Conservation (phyloP, 2,113 vertebrate genomes). For the Rhabdornis inornatus region DNA sequence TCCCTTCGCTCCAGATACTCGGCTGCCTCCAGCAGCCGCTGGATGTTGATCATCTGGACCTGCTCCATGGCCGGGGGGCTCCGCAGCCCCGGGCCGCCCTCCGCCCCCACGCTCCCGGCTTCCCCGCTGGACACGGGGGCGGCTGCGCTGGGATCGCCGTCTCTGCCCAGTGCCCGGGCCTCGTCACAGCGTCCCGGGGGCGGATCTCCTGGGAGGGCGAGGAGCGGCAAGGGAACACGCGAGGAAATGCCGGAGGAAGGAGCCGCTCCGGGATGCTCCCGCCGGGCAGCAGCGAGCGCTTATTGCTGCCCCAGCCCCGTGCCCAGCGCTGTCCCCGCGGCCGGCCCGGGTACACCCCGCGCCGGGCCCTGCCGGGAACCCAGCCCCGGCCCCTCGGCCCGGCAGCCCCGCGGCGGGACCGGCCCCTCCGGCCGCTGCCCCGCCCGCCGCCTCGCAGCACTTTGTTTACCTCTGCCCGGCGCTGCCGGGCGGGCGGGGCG, state of each 20-base stretch:
- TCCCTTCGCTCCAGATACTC: slow-evolving; percentile 94
- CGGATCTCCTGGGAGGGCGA: neutral
- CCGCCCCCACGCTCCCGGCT: slow-evolving; percentile 15
- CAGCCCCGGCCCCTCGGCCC: neutral
- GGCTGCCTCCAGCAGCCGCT: slow-evolving; percentile 92
- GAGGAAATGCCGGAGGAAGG: neutral
- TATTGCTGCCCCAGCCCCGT: neutral
- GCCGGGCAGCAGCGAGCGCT: neutral
- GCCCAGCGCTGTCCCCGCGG: neutral
- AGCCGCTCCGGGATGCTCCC: neutral
- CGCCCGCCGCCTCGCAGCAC: slow-evolving; percentile 65
- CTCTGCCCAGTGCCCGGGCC: neutral
- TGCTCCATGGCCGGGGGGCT: slow-evolving; percentile 79
- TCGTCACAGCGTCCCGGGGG: neutral
- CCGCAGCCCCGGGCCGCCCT: neutral
- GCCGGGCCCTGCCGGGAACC: neutral
- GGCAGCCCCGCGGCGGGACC: neutral
- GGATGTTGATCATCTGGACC: slow-evolving; percentile 90
- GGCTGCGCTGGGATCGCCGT: slow-evolving; percentile 42
- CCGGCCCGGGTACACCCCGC: neutral
- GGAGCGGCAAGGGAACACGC: neutral
- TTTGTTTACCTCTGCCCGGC: slow-evolving; percentile 93
- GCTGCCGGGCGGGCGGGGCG: slow-evolving; percentile 69
- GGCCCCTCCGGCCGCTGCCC: neutral
- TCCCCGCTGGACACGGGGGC: slow-evolving; percentile 27